These are phyloP conservation scores for Cyanistes caeruleus DNA, from an alignment of 2,113 vertebrate species.

Conservation along the genomic window DNA sequence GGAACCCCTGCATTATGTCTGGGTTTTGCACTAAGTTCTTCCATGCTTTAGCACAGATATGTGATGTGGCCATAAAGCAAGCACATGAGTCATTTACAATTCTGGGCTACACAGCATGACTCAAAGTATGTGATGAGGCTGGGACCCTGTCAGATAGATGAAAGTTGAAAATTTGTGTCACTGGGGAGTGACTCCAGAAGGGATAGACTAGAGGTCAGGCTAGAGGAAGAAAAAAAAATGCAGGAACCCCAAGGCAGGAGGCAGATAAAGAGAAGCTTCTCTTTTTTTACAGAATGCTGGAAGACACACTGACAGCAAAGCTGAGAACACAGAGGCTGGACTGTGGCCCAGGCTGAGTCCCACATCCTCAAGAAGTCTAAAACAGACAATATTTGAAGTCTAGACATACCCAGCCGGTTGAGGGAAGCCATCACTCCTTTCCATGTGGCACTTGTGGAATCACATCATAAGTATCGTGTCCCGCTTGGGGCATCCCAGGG, in stretches of 20 bases:
- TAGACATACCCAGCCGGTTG: neutral
- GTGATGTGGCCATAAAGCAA: neutral
- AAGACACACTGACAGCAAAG: neutral
- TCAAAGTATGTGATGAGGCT: neutral
- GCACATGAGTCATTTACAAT: neutral
- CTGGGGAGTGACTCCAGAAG: neutral
- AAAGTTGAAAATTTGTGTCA: neutral
- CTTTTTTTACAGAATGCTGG: neutral
- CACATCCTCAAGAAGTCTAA: neutral
- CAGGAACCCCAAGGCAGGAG: neutral
- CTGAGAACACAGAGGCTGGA: neutral
- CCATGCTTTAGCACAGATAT: neutral
- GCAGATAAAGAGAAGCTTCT: neutral
- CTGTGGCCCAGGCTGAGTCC: neutral
- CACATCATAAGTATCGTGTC: fast-evolving
- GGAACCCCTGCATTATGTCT: neutral
- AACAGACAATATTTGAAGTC: neutral
- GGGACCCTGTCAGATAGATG: neutral
- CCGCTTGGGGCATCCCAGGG: neutral
- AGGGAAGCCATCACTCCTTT: neutral
- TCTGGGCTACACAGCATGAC: neutral
- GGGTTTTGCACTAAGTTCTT: neutral
- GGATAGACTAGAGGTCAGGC: neutral
- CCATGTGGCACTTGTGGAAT: neutral
- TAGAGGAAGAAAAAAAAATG: neutral